Conservation (phyloP, 2,888 invertebrate species). For the Metopia argyrocephala region DNA sequence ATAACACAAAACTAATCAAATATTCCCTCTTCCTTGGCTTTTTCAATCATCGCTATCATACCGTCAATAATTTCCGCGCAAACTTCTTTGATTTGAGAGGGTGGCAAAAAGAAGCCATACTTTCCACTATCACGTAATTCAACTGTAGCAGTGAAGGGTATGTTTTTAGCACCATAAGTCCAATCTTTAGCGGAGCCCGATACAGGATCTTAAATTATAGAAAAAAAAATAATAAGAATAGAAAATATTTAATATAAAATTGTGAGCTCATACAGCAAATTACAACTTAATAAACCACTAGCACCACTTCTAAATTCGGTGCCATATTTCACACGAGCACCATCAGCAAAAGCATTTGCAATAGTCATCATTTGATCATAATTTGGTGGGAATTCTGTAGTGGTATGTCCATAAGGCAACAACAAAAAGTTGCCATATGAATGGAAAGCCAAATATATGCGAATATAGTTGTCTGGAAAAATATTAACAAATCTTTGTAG, state of each 20-base stretch:
- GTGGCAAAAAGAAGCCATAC: slow-evolving; percentile 84
- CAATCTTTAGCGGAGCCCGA: slow-evolving; percentile 80
- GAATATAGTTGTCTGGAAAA: slow-evolving; percentile 67
- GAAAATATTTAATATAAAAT: background rate
- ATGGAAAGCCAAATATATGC: slow-evolving; percentile 71
- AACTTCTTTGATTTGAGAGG: slow-evolving; percentile 82
- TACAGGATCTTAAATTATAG: slow-evolving; percentile 74
- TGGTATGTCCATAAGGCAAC: slow-evolving; percentile 70
- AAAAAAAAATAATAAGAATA: background rate
- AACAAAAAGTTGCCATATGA: slow-evolving; percentile 70
- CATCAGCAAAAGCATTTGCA: slow-evolving; percentile 68
- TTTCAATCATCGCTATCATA: slow-evolving; percentile 79
- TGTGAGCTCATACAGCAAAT: slow-evolving; percentile 47
- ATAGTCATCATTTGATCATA: slow-evolving; percentile 72
- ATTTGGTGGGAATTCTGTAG: slow-evolving; percentile 68
- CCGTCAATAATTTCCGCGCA: slow-evolving; percentile 81
- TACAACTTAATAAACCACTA: slow-evolving; percentile 71
- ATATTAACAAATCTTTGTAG: slow-evolving; percentile 67
- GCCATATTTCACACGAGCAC: slow-evolving; percentile 67
- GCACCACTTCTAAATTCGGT: slow-evolving; percentile 69
- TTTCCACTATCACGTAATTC: slow-evolving; percentile 84
- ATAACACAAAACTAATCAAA: slow-evolving; percentile 40
- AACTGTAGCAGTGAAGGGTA: slow-evolving; percentile 81
- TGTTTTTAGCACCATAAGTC: slow-evolving; percentile 80
- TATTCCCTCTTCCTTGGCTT: slow-evolving; percentile 76